Base-by-base conservation (phyloP, 2,113 vertebrate species). In the Notothenia rossii region DNA sequence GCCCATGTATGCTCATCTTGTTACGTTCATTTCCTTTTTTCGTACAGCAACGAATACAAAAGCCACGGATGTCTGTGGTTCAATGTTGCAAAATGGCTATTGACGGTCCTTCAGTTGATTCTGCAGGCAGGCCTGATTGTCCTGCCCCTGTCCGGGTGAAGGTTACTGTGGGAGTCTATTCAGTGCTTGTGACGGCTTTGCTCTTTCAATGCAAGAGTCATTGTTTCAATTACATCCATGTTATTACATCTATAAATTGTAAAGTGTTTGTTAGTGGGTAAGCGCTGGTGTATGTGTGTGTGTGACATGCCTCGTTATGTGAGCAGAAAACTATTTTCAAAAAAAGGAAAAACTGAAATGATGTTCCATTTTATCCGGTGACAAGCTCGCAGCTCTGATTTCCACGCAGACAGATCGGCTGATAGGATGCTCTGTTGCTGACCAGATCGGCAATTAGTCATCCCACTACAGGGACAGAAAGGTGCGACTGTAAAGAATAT, bases 401-500 rank as follows among this genome's bases (percentile, higher is more conserved):
- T 55, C 54, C 40, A 58, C 20, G 0, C 59, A 70, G 87, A 83
- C 85, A 84, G 72, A 67, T 53, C 36, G 49, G 51, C 49, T 53
- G 49, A 40, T n/a, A 36, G 49, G 65, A 77, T 45, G 49, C 77
- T 69, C 81, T 56, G 81, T 61, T 72, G 65, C 72, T 86, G 89
- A 85, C 88, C 89, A 72, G 59, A 59, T 77, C 49, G 20, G 50
- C 85, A 94, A 94, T 94, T 93, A 93, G 91, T 91, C 89, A 92
- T 91, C 93, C 69, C 86, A 85, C 77, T 75, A 75, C 88, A 82
- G 89, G 85, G 87, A 85, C 8, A 53, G 85, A 78, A 81, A 87
- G 82, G 87, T 90, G 86, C 33, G 58, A 85, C 86, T 80, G 83
- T 93, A 90, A 93, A 92, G 89, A 85, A 88, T 84, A 86, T 63